A percentile compares a stretch with the other conserved stretches of the same genome.
Conservation (phyloP, 2,888 invertebrate species). For the Carabus problematicus region DNA sequence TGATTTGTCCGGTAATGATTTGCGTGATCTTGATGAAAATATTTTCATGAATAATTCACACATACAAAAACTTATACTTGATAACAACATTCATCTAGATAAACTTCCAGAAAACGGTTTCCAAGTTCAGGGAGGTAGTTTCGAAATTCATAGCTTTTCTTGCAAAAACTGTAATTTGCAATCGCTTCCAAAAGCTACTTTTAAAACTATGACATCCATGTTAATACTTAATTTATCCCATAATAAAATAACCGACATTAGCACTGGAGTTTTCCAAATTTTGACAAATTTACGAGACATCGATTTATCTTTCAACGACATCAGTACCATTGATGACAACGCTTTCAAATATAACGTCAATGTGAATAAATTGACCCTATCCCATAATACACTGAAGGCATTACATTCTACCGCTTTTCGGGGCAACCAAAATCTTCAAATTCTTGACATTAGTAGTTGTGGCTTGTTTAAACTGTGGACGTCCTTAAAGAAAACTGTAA, state of each 20-base stretch:
- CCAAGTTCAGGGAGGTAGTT: conserved; percentile 66
- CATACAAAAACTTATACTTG: conserved; percentile 73
- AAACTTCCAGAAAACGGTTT: conserved; percentile 63
- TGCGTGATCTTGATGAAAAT: conserved; percentile 71
- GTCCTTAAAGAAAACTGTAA: conserved; percentile 48
- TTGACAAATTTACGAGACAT: conserved; percentile 70
- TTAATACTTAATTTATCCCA: conserved; percentile 71
- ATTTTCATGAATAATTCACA: conserved; percentile 74
- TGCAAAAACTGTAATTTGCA: conserved; percentile 76
- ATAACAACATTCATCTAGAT: conserved; percentile 72
- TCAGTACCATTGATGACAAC: conserved; percentile 67
- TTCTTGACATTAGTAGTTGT: conserved; percentile 75
- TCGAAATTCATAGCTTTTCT: conserved; percentile 73
- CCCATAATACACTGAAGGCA: conserved; percentile 73
- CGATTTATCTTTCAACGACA: conserved; percentile 75
- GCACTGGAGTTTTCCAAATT: conserved; percentile 63
- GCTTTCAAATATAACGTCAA: conserved; percentile 73
- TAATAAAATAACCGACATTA: conserved; percentile 69
- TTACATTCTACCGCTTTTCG: conserved; percentile 73
- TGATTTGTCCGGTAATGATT: conserved; percentile 76
- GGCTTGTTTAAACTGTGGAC: conserved; percentile 72
- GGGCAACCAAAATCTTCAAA: conserved; percentile 67
- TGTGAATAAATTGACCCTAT: conserved; percentile 71
- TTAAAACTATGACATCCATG: conserved; percentile 75
- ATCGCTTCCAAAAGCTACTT: conserved; percentile 68